These are phyloP conservation scores for Lasaia peninsularis DNA, from an alignment of 1,140 invertebrate species.

Conservation along the genomic window DNA sequence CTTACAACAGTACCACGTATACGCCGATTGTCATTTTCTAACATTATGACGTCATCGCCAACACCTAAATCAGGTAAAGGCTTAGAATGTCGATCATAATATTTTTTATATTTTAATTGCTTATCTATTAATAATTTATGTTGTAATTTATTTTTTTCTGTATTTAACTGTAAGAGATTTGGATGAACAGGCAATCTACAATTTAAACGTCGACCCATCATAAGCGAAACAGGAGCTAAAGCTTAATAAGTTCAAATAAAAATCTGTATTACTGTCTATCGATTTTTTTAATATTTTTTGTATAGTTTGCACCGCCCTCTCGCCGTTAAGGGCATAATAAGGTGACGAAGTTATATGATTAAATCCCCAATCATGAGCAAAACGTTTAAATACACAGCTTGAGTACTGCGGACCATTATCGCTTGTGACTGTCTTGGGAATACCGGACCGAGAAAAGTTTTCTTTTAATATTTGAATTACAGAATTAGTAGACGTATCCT, in stretches of 20 bases:
- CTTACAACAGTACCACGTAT: not conserved
- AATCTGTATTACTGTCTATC: not conserved
- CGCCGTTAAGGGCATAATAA: not conserved
- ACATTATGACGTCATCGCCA: not conserved
- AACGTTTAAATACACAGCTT: not conserved
- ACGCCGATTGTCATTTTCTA: not conserved
- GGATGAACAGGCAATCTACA: constrained; percentile 22
- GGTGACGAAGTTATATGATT: not conserved
- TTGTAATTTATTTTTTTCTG: not conserved
- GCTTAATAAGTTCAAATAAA: constrained; percentile 14
- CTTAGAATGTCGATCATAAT: not conserved
- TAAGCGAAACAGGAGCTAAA: constrained; percentile 19
- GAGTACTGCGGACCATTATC: not conserved
- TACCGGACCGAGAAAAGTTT: not conserved
- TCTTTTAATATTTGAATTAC: not conserved
- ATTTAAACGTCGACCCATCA: constrained; percentile 23
- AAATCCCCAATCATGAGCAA: not conserved
- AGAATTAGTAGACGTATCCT: not conserved
- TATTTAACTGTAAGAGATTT: constrained; percentile 8
- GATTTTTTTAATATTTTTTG: not conserved
- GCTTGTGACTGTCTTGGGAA: not conserved
- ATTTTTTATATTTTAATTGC: constrained; percentile 18
- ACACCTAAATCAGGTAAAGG: not conserved
- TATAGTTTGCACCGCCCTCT: not conserved
- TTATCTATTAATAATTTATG: constrained; percentile 16